Evolutionary conservation across 2,888 invertebrate genomes (phyloP), one percentile per base, ranked within the genome.

Genomic region (Morinoia aosen): DNA sequence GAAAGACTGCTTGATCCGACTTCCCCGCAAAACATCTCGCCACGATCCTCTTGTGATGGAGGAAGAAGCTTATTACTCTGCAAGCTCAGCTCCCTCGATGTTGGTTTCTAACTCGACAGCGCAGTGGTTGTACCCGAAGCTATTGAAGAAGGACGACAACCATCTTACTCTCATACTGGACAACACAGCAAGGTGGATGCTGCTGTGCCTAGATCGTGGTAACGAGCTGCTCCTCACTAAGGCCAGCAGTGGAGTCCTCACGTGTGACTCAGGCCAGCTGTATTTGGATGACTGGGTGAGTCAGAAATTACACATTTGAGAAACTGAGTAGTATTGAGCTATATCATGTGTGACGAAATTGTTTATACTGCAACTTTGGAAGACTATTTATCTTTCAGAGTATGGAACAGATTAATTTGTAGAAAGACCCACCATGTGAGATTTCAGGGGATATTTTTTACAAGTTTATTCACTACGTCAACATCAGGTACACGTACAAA

Each of bases 201-300:
- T 64, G 33, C n/a, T 61, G n/a, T 95, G 95, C 33, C 25, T 58
- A 33, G 95, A 39, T 40, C 95, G n/a, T 16, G 40, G 48, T n/a
- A 95, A 95, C 95, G 61, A 58, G 25, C 95, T 95, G 25, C 61
- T 95, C 25, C 95, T 95, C 8, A 95, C 95, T 0, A n/a, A 95
- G 12, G 40, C 16, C 40, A n/a, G n/a, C 39, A 95, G 39, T 40
- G 95, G 95, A 14, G 48, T 64, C 58, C 95, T 95, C 61, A 64
- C 39, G 10, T 95, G 95, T 48, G 61, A 95, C 16, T 11, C 33
- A 12, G 95, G 95, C 16, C 48, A 61, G 58, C 64, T 95, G 64
- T 11, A 64, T 8, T 64, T 95, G 64, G 95, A 95, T 39, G 58
- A 58, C 33, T 95, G 95, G 95, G 95, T 95, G 48, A 95, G 61